phyloP scores from a whole-genome alignment of 2,888 invertebrate species.

The Carterocephalus palaemon region DNA sequence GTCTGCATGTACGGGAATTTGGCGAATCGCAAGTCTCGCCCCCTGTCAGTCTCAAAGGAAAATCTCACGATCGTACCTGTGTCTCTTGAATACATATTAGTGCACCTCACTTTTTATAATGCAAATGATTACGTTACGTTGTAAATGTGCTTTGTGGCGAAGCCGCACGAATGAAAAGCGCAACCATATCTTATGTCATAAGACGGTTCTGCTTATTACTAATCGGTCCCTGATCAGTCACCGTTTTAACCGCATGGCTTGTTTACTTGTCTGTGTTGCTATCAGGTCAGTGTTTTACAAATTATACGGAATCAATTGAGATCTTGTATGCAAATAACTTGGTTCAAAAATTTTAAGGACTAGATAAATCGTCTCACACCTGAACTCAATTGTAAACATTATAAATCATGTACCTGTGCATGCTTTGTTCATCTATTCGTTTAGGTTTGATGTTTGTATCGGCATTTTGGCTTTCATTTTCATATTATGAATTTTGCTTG shows the following conservation, averaged over 20 bases:
- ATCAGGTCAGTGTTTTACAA: too few species aligned
- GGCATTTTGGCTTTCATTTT: too few species aligned
- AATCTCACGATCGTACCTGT: conserved; percentile 4
- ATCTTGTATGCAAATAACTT: conserved; percentile 19
- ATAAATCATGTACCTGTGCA: conserved; percentile 14
- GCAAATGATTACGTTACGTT: too few species aligned
- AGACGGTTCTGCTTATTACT: conserved; percentile 17
- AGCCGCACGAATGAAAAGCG: conserved; percentile 1
- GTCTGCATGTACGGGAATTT: too few species aligned
- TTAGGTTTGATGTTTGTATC: background rate
- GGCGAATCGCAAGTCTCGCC: conserved; percentile 5
- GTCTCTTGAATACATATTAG: background rate
- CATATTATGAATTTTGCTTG: background rate
- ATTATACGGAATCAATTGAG: background rate
- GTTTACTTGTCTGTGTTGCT: conserved; percentile 11
- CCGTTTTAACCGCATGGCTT: conserved; percentile 41
- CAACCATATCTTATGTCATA: conserved; percentile 3
- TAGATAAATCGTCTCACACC: conserved; percentile 29
- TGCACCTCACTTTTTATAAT: conserved; percentile 2
- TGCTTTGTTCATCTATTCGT: conserved; percentile 18
- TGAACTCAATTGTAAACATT: conserved; percentile 10
- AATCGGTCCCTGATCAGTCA: conserved; percentile 21
- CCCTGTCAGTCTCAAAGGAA: conserved; percentile 9
- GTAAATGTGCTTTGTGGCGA: background rate
- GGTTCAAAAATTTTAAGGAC: conserved; percentile 57